Percentiles rank a stretch among this genome's conserved stretches.
Evolutionary conservation across 2,113 vertebrate genomes (phyloP).

Genomic region (Zingel zingel): DNA sequence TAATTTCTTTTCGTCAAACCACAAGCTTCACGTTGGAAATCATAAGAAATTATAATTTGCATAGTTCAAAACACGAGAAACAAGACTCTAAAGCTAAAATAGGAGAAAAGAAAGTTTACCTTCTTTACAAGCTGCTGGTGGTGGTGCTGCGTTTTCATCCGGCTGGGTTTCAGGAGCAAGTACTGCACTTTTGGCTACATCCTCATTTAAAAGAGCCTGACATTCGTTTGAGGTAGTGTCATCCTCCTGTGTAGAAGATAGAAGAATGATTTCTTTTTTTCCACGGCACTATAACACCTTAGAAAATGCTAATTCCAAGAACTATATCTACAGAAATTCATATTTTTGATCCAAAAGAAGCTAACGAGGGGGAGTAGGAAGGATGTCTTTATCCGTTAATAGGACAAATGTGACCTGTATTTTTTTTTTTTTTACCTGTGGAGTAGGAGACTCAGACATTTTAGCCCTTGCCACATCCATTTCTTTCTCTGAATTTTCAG

Average conservation of each 20-base stretch:
- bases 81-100: background rate
- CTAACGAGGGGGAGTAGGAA: background rate
- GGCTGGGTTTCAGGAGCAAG: slow-evolving; percentile 13
- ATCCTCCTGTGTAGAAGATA: slow-evolving; percentile 35
- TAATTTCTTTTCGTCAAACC: background rate
- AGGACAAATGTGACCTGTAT: background rate
- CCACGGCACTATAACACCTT: background rate
- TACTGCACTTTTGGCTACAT: slow-evolving; percentile 24
- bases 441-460: background rate
- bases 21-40: background rate
- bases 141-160: background rate
- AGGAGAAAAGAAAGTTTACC: slow-evolving; percentile 22
- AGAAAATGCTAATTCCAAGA: background rate
- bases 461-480: background rate
- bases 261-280: background rate
- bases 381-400: background rate
- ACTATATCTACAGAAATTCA: background rate
- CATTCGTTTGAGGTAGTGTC: background rate
- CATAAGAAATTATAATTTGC: background rate
- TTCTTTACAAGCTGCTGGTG: slow-evolving; percentile 10
- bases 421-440: slow-evolving; percentile 64
- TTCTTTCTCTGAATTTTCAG: slow-evolving; percentile 30
- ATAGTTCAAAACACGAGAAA: background rate
- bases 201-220: slow-evolving; percentile 26
- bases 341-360: background rate